These are phyloP conservation scores for Musca domestica DNA, from an alignment of 1,140 invertebrate genomes.

Conservation along the genomic window DNA sequence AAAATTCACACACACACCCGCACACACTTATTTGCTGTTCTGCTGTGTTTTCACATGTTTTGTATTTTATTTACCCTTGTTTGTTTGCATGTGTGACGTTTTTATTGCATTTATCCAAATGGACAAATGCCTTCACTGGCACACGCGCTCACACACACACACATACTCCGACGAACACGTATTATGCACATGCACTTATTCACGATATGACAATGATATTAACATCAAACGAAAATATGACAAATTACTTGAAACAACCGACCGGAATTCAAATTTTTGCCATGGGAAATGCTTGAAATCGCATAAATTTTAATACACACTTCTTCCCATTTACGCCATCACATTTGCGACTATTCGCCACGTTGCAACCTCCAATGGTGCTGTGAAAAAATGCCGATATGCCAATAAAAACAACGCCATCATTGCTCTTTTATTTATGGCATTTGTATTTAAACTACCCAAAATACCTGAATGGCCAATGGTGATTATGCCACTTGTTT, in stretches of 20 bases:
- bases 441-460: conserved; percentile 4
- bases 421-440: conserved; percentile 19
- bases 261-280: conserved; percentile 18
- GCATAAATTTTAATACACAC: conserved; percentile 16
- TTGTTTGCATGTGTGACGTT: background rate
- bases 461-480: background rate
- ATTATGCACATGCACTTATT: too few relatives aligned
- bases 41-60: background rate
- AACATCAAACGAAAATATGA: conserved; percentile 19
- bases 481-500: background rate
- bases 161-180: background rate
- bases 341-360: background rate
- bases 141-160: background rate
- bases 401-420: too few relatives aligned
- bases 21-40: background rate
- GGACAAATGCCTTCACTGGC: background rate
- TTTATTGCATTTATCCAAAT: background rate
- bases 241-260: conserved; percentile 18
- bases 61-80: background rate
- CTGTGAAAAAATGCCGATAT: too few relatives aligned
- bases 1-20: background rate
- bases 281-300: conserved; percentile 20
- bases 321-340: background rate
- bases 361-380: background rate
- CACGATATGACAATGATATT: conserved; percentile 10